Evolutionary conservation across 1,140 invertebrate genomes (phyloP), one percentile per base, ranked within the genome.

Genomic region (Drosophila elegans): DNA sequence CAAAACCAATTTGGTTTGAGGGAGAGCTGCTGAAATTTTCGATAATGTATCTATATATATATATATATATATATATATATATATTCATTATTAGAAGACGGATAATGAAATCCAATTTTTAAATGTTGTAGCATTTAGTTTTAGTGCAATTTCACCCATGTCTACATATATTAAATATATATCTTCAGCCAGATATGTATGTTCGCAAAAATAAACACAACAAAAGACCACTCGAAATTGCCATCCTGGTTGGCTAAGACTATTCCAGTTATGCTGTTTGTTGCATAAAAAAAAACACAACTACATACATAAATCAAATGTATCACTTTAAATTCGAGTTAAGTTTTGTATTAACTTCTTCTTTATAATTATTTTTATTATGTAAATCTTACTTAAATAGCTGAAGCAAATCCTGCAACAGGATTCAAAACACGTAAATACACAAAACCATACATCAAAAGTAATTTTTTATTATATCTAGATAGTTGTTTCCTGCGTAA

Each of bases 61-160:
- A 69, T 32, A 41, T 42, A 55, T 57, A 74, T 75, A 52, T 42
- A 57, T 32, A 21, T 69, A 63, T 69, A 69, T 32, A 41, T 42
- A 55, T 57, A 74, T 75, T 66, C 10, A 67, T 59, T 41, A 56
- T 36, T 74, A 32, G 38, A 42, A 46, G 34, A 34, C 54, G 48
- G 34, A 75, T 57, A n/a, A 42, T 13, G 36, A 57, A 69, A 68
- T 78, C 68, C 76, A 80, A 71, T 88, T 77, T 88, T 88, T 89
- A 89, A 88, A 88, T 89, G 84, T 89, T 90, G 80, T 89, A 89
- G 84, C 74, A 89, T 89, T 80, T 89, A 89, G 85, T 89, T 84
- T 71, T 89, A 89, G 84, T 89, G 84, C 84, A 89, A 89, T 89
- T 89, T 84, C 84, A 89, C 84, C 72, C 59, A 78, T 83, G 79